Evolutionary conservation across 2,888 invertebrate species (phyloP).

Genomic region (Synanthedon tipuliformis): DNA sequence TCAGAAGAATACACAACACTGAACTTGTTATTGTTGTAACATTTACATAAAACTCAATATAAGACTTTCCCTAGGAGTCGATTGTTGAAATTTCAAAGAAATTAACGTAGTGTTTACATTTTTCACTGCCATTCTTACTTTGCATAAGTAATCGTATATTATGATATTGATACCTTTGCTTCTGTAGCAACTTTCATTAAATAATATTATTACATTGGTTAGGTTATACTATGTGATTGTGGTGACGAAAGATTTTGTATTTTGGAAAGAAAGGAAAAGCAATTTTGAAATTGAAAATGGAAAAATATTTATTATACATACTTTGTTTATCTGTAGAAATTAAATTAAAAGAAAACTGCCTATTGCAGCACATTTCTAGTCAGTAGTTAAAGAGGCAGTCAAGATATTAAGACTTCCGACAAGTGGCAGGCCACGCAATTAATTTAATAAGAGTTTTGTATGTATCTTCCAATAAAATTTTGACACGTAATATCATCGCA

Average conservation of each 20-base stretch:
- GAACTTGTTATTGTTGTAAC: neutral
- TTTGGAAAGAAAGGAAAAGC: too few relatives aligned
- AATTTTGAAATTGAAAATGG: too few relatives aligned
- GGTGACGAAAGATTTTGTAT: too few relatives aligned
- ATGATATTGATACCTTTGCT: neutral
- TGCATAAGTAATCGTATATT: constrained; percentile 11
- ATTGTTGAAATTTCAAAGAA: neutral
- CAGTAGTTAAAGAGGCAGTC: neutral
- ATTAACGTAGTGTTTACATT: constrained; percentile 8
- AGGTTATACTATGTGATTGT: too few relatives aligned
- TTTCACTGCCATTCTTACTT: constrained; percentile 41
- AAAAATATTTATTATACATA: too few relatives aligned
- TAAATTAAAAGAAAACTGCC: neutral
- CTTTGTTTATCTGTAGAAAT: too few relatives aligned
- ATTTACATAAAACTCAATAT: too few relatives aligned
- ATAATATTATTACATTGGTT: too few relatives aligned
- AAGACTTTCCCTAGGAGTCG: too few relatives aligned
- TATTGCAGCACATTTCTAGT: neutral
- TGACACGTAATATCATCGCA: neutral
- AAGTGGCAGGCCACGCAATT: constrained; percentile 29
- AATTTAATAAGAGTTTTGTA: constrained; percentile 2
- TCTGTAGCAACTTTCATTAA: too few relatives aligned
- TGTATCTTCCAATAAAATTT: neutral
- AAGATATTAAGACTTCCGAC: constrained; percentile 15
- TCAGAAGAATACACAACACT: neutral